Percentiles rank a stretch among this genome's conserved stretches.
Conservation (phyloP, 1,140 invertebrate species). For the Drosophila teissieri region DNA sequence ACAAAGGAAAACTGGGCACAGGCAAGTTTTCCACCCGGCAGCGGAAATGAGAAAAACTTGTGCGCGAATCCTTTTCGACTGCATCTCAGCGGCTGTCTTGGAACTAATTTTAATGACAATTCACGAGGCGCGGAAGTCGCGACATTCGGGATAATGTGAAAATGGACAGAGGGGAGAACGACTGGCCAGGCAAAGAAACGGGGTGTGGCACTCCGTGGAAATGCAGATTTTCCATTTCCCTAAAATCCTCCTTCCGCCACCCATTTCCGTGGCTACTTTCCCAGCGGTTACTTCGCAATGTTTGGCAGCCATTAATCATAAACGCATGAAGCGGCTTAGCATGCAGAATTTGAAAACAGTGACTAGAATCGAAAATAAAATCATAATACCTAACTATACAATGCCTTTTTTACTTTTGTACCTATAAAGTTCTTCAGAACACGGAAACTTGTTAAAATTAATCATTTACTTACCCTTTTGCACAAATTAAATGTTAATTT, state of each 20-base stretch:
- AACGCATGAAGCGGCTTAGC: constrained; percentile 6
- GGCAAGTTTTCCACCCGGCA: constrained; percentile 61
- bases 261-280: constrained; percentile 41
- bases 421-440: too few relatives aligned
- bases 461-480: constrained; percentile 1
- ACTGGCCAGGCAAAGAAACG: constrained; percentile 14
- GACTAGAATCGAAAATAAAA: neutral
- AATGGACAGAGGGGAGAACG: constrained; percentile 27
- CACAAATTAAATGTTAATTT: constrained; percentile 15
- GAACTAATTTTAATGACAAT: constrained; percentile 84
- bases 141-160: constrained; percentile 42
- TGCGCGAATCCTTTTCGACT: constrained; percentile 42
- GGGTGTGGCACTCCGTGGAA: constrained; percentile 44
- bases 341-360: neutral
- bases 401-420: too few relatives aligned
- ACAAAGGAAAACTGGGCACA: constrained; percentile 68
- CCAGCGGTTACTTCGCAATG: constrained; percentile 31
- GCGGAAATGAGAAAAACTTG: constrained; percentile 77
- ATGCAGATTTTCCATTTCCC: constrained; percentile 55
- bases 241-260: constrained; percentile 6
- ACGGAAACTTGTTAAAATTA: neutral
- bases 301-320: constrained; percentile 58
- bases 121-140: constrained; percentile 63
- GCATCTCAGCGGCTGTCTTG: constrained; percentile 32
- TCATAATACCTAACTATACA: neutral